These are phyloP conservation scores for Periparus ater DNA, from an alignment of 2,797 vertebrate species.

Conservation along the genomic window DNA sequence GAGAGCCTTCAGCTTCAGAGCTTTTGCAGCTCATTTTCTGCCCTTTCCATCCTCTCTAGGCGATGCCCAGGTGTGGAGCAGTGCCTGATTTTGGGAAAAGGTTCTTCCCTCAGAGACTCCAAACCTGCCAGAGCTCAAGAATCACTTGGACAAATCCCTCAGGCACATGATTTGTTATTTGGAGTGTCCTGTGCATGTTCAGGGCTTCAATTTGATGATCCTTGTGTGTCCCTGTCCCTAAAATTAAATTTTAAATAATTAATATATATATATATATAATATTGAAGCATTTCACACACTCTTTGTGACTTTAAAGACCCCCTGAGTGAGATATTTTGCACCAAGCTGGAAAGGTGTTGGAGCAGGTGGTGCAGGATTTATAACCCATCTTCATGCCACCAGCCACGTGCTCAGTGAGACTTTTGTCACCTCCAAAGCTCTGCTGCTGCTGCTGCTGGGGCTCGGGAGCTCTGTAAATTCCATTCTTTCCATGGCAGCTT, in stretches of 20 bases:
- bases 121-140: not conserved
- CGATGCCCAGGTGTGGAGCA: not conserved
- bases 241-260: no score
- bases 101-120: not conserved
- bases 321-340: rapidly evolving
- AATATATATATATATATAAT: no score
- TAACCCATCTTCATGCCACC: not conserved
- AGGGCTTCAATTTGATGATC: not conserved
- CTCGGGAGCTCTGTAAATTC: not conserved
- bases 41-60: not conserved
- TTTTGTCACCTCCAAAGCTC: not conserved
- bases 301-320: rapidly evolving
- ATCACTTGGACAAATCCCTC: not conserved
- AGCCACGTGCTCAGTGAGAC: not conserved
- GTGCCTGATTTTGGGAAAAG: not conserved
- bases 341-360: not conserved
- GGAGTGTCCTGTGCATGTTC: not conserved
- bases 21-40: rapidly evolving
- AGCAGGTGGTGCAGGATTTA: not conserved
- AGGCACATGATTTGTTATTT: not conserved
- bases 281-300: not conserved
- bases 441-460: not conserved
- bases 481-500: slow-evolving; percentile 25
- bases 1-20: not conserved
- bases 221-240: rapidly evolving